phyloP scores from a whole-genome alignment of 2,113 vertebrate species.

The Tyrannus savana region DNA sequence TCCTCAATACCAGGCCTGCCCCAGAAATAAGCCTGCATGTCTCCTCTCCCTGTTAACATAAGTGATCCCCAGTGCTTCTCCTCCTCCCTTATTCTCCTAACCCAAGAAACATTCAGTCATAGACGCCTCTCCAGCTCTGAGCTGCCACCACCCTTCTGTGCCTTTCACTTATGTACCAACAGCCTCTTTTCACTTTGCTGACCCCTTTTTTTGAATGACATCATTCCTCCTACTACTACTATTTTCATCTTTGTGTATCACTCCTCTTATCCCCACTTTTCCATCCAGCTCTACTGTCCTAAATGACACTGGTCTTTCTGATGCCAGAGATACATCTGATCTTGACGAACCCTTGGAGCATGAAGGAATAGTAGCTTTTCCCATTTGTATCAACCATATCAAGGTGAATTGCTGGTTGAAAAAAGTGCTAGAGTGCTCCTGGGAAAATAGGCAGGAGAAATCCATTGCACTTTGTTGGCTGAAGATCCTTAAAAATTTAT shows the following conservation, averaged over 20 bases:
- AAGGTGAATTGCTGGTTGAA: background rate
- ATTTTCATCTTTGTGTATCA: background rate
- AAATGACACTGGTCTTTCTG: background rate
- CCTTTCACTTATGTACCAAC: background rate
- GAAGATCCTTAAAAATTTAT: background rate
- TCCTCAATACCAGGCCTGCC: background rate
- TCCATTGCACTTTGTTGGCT: background rate
- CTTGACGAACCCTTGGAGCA: background rate
- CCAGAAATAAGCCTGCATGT: background rate
- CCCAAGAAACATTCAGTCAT: background rate
- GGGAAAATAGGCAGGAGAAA: background rate
- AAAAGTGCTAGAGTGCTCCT: background rate
- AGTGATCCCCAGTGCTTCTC: background rate
- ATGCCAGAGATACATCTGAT: background rate
- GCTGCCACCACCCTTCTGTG: background rate
- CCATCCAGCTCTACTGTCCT: background rate
- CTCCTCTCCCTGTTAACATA: background rate
- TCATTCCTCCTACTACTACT: background rate
- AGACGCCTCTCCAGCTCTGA: background rate
- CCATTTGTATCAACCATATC: background rate
- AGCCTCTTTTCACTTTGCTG: background rate
- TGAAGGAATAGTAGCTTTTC: background rate
- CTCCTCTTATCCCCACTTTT: background rate
- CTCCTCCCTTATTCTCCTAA: background rate
- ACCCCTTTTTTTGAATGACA: background rate